Conservation (phyloP, 2,888 invertebrate species). For the Abrostola tripartita region DNA sequence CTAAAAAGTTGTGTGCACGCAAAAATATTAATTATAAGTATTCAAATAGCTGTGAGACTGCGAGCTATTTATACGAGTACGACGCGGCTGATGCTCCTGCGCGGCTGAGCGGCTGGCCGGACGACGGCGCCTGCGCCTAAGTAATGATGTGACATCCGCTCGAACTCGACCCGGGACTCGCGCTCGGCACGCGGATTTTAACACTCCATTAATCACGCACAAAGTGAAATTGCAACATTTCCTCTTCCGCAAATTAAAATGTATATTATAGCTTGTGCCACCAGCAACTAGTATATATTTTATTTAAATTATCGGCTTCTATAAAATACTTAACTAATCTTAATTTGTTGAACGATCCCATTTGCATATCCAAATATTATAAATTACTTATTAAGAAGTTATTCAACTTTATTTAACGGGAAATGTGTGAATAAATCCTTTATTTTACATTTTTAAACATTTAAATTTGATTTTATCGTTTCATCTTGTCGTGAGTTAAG, state of each 20-base stretch:
- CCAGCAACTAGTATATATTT: conserved; percentile 34
- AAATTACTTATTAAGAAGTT: conserved; percentile 52
- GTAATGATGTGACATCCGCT: conserved; percentile 54
- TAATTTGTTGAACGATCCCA: conserved; percentile 47
- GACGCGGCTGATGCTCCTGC: conserved; percentile 6
- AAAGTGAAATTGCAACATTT: conserved; percentile 51
- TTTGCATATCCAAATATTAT: conserved; percentile 56
- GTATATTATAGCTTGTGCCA: conserved; percentile 35
- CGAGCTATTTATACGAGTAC: conserved; percentile 27
- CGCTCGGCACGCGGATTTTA: conserved; percentile 55
- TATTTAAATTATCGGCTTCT: conserved; percentile 25
- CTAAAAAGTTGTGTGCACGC: conserved; percentile 49
- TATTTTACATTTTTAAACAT: conserved; percentile 57
- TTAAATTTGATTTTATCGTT: conserved; percentile 54
- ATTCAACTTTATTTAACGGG: conserved; percentile 55
- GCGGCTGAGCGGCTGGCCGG: conserved; percentile 11
- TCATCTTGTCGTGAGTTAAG: conserved; percentile 44
- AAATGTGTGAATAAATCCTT: conserved; percentile 47
- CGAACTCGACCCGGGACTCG: conserved; percentile 40
- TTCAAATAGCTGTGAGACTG: conserved; percentile 18
- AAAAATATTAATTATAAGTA: conserved; percentile 54
- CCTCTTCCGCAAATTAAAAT: conserved; percentile 41
- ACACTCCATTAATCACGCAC: conserved; percentile 65
- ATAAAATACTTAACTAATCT: conserved; percentile 47
- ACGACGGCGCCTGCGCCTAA: conserved; percentile 40